phyloP scores from a whole-genome alignment of 2,797 vertebrate genomes.

The Channa striata region DNA sequence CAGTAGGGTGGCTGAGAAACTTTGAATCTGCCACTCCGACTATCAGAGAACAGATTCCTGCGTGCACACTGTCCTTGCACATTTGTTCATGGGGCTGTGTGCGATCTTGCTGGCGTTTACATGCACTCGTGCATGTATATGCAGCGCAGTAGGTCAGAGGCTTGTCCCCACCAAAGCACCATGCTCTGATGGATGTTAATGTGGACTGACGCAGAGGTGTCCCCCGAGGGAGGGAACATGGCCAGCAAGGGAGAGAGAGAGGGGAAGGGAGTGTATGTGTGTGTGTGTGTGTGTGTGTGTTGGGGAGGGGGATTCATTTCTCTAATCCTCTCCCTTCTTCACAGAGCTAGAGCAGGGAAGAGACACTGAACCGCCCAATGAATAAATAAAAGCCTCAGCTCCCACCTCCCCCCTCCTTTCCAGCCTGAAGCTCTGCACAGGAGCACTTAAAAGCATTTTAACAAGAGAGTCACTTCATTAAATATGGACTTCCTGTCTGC shows the following conservation, averaged over 20 bases:
- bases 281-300: constrained; percentile 29
- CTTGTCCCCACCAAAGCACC: constrained; percentile 77
- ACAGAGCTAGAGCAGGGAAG: constrained; percentile 69
- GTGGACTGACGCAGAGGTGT: constrained; percentile 84
- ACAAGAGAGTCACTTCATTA: constrained; percentile 88
- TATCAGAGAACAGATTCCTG: constrained; percentile 18
- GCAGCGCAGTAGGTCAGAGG: constrained; percentile 72
- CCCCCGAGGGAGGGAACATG: constrained; percentile 83
- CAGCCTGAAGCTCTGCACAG: constrained; percentile 77
- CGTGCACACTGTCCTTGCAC: constrained; percentile 41
- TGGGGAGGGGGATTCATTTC: constrained; percentile 56
- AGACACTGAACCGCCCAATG: constrained; percentile 83
- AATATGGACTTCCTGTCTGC: constrained; percentile 85
- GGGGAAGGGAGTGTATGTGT: constrained; percentile 46
- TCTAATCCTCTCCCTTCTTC: constrained; percentile 85
- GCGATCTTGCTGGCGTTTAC: constrained; percentile 20
- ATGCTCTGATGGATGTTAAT: constrained; percentile 87
- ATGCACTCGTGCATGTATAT: constrained; percentile 69
- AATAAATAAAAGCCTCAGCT: constrained; percentile 86
- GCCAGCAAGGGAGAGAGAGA: constrained; percentile 73
- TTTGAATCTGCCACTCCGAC: constrained; percentile 47
- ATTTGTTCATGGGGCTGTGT: constrained; percentile 33
- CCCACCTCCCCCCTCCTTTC: constrained; percentile 53
- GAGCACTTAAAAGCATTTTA: constrained; percentile 87
- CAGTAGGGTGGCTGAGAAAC: constrained; percentile 49